Percentiles rank a stretch among this genome's conserved stretches.
These are phyloP conservation scores for Dipodomys stephensi DNA, from an alignment of 2,113 vertebrate genomes.

Conservation along the genomic window DNA sequence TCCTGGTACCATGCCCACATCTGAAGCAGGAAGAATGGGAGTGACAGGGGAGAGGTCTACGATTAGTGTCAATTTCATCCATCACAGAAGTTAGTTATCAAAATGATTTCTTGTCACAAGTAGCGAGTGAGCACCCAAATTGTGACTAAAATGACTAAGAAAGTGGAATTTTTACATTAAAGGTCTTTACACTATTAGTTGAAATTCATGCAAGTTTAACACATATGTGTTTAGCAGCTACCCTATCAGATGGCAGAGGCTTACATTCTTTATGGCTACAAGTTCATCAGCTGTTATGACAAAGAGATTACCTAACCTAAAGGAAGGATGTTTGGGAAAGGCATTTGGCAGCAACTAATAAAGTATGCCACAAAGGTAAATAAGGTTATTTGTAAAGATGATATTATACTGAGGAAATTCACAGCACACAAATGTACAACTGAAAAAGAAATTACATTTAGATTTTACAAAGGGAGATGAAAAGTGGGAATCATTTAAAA, in stretches of 20 bases:
- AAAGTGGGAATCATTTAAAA: conserved; percentile 15
- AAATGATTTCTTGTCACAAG: not conserved
- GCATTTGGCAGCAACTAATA: not conserved
- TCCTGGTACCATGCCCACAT: not conserved
- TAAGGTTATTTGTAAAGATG: not conserved
- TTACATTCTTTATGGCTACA: not conserved
- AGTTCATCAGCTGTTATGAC: not conserved
- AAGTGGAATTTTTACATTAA: not conserved
- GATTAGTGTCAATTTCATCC: not conserved
- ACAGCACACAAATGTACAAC: not conserved
- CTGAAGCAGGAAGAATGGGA: not conserved
- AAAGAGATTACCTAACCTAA: not conserved
- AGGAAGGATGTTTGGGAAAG: not conserved
- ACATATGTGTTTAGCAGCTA: not conserved
- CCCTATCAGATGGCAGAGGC: not conserved
- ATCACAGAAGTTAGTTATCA: not conserved
- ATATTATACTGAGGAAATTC: not conserved
- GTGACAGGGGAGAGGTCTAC: not conserved
- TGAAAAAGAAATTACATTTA: not conserved
- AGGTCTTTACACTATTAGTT: not conserved
- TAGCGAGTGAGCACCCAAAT: not conserved
- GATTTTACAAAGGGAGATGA: not conserved
- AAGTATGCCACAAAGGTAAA: not conserved
- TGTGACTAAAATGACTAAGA: not conserved
- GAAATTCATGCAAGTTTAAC: not conserved